Evolutionary conservation across 2,888 invertebrate genomes (phyloP).

Genomic region (Anarsia innoxiella): DNA sequence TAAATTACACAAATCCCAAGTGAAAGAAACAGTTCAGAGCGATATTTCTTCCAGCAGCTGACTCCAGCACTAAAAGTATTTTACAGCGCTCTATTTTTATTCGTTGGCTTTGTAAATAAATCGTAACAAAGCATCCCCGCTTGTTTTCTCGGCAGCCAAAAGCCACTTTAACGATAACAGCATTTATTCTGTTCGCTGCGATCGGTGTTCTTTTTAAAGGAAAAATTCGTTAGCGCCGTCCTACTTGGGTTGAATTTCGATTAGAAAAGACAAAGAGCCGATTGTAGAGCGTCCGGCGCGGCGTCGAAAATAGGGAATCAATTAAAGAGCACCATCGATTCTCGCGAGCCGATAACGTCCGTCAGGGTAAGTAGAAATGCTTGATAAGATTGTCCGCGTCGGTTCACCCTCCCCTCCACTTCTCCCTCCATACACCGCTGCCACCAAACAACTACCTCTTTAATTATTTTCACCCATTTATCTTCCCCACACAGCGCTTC

Average conservation of each 20-base stretch:
- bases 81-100: constrained; percentile 1
- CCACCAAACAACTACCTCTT: constrained; percentile 22
- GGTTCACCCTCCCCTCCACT: constrained; percentile 1
- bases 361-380: constrained; percentile 41
- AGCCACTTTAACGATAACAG: constrained; percentile 38
- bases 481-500: constrained; percentile 12
- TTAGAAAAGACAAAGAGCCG: constrained; percentile 64
- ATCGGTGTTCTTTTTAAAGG: constrained; percentile 42
- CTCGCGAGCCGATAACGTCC: constrained; percentile 49
- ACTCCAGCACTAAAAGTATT: constrained; percentile 1
- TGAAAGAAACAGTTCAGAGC: too few species aligned
- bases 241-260: constrained; percentile 53
- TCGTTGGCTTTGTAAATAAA: constrained; percentile 3
- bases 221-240: constrained; percentile 48
- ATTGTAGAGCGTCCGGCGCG: constrained; percentile 38
- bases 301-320: constrained; percentile 54
- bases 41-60: background rate
- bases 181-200: constrained; percentile 40
- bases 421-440: background rate
- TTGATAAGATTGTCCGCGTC: constrained; percentile 39
- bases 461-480: constrained; percentile 44
- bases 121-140: constrained; percentile 4
- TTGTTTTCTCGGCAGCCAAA: constrained; percentile 24
- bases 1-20: too few species aligned
- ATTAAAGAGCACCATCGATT: constrained; percentile 70